phyloP scores from a whole-genome alignment of 92 coral and sea anemone species.

The Blastomussa wellsi region DNA sequence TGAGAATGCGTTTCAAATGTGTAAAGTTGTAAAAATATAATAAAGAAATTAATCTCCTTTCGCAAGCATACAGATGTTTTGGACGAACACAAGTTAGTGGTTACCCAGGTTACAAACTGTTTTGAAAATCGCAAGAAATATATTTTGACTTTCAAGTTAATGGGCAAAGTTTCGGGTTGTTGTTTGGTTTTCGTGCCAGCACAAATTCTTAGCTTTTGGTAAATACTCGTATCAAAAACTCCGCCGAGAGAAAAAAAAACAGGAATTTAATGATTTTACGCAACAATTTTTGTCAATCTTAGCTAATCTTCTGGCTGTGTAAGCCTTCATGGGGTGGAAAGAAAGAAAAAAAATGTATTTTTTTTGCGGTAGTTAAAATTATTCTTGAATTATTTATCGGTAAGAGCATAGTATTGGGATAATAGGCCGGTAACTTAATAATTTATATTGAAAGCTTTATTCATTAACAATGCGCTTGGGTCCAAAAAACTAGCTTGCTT shows the following conservation, averaged over 20 bases:
- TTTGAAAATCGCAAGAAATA: slow-evolving; percentile 21
- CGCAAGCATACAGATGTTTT: background rate
- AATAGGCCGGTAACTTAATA: slow-evolving; percentile 9
- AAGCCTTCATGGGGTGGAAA: background rate
- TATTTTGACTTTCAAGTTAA: slow-evolving; percentile 33
- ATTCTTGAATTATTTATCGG: slow-evolving; percentile 26
- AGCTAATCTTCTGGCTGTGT: background rate
- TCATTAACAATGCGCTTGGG: slow-evolving; percentile 9
- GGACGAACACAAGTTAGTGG: background rate
- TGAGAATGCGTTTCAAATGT: background rate
- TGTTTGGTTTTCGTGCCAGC: background rate
- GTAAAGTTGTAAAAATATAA: background rate
- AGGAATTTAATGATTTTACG: background rate
- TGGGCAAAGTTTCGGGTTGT: background rate
- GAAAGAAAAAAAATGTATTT: background rate
- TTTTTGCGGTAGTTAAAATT: slow-evolving; percentile 10
- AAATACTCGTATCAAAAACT: too few species aligned
- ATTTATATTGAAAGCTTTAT: slow-evolving; percentile 25
- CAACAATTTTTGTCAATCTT: background rate
- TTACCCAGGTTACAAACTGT: slow-evolving; percentile 34
- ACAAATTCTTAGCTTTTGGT: background rate
- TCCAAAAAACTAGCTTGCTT: background rate
- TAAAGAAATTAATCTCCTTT: background rate
- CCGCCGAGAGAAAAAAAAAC: background rate
- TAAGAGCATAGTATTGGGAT: background rate